Evolutionary conservation across 2,888 invertebrate species (phyloP).

Genomic region (Digitonthophagus gazella): DNA sequence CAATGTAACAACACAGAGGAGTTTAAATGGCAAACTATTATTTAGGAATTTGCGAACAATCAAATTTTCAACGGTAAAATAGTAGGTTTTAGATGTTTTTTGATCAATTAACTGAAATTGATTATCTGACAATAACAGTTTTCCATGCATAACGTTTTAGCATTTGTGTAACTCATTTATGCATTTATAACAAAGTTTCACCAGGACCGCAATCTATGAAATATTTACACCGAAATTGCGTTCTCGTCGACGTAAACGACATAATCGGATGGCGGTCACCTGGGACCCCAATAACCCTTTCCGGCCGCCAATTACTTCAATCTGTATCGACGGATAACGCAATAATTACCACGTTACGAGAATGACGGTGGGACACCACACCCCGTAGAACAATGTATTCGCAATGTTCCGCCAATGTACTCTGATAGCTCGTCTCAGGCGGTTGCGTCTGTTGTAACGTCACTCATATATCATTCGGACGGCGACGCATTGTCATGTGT

Average conservation of each 20-base stretch:
- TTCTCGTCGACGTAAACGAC: neutral
- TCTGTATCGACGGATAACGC: neutral
- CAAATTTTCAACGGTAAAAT: too few relatives aligned
- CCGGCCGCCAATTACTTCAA: neutral
- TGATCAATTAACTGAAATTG: too few relatives aligned
- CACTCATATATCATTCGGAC: slow-evolving; percentile 33
- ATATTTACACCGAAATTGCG: neutral
- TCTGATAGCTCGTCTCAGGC: slow-evolving; percentile 37
- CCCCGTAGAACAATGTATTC: slow-evolving; percentile 29
- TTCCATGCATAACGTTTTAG: too few relatives aligned
- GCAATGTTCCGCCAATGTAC: slow-evolving; percentile 32
- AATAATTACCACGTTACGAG: neutral
- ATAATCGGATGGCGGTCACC: neutral
- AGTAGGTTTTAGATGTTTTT: too few relatives aligned
- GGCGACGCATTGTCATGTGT: slow-evolving; percentile 31
- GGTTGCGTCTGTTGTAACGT: slow-evolving; percentile 36
- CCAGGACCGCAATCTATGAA: neutral
- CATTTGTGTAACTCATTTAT: too few relatives aligned
- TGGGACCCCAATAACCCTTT: neutral
- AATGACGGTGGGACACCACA: too few relatives aligned
- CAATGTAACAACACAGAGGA: too few relatives aligned
- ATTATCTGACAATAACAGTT: too few relatives aligned
- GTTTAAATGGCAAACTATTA: too few relatives aligned
- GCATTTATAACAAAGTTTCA: too few relatives aligned
- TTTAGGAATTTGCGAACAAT: too few relatives aligned